Evolutionary conservation across 2,797 vertebrate species (phyloP), one percentile per base, ranked within the genome.

Genomic region (Argyrosomus regius): DNA sequence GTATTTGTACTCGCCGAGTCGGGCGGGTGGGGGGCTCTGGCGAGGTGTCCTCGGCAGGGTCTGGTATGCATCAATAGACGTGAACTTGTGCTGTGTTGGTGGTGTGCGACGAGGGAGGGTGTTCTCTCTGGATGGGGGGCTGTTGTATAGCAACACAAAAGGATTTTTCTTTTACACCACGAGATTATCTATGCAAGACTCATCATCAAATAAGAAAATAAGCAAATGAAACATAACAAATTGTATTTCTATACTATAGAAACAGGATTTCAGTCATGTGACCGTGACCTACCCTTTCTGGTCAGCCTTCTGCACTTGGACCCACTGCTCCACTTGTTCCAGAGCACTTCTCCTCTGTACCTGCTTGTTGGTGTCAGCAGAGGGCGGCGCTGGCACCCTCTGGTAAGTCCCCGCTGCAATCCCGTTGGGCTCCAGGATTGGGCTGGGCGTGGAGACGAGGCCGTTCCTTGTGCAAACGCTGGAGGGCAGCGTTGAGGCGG

Each of bases 1-100:
- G 0, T 99, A 99, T 87, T 98, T 99, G 92, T 99, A 99, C 94
- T 99, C 98, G 10, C 98, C 96, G 0, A 96, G 92, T 22, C 95
- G 96, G 48, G 90, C 83, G 0, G 93, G 93, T 0, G 95, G 92
- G 5, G 97, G 97, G 77, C 96, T 96, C 72, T 96, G 96, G 60
- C 94, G 94, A 49, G 93, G 93, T 43, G 94, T 96, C 94, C 95
- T 97, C 88, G 97, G 97, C 91, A 98, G 92, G 56, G 96, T 97
- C 93, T 97, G 97, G 81, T 97, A 97, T 75, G 91, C 91, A 50
- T 98, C 96, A 41, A 92, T 53, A 79, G 96, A 80, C 78, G 92
- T 87, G 74, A 87, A 92, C 80, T 93, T 94, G 72, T 96, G 90
- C 88, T 96, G 96, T 60, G 93, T 93, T 12, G 96, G 92, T 20